phyloP scores from a whole-genome alignment of 2,113 vertebrate genomes.

The Ivindomyrus marchei region DNA sequence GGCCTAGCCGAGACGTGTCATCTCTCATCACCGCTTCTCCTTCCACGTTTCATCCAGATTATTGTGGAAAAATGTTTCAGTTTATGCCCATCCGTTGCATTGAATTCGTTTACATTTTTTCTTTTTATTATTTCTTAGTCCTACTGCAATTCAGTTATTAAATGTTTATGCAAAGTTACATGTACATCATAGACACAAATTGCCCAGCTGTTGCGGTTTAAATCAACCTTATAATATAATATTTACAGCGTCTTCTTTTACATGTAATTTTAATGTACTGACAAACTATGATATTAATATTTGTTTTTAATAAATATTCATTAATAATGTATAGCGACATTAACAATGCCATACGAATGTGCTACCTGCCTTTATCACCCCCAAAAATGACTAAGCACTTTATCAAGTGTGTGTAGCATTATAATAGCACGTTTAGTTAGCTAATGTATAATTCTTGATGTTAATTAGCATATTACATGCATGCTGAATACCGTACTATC shows the following conservation, averaged over 20 bases:
- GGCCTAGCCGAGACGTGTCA: conserved; percentile 22
- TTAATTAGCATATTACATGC: neutral
- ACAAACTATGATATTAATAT: neutral
- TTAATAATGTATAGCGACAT: neutral
- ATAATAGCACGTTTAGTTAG: neutral
- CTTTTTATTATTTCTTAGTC: neutral
- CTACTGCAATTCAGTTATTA: neutral
- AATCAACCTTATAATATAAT: neutral
- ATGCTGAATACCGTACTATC: neutral
- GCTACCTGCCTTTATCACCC: neutral
- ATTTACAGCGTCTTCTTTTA: neutral
- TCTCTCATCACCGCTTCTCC: conserved; percentile 19
- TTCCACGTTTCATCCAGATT: conserved; percentile 10
- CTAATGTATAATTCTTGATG: neutral
- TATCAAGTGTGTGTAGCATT: neutral
- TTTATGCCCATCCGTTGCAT: neutral
- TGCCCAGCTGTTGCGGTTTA: neutral
- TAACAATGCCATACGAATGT: neutral
- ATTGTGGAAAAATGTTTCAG: conserved; percentile 9
- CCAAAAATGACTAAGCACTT: neutral
- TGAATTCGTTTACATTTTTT: neutral
- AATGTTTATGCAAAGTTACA: neutral
- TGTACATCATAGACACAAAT: neutral
- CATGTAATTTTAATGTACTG: neutral
- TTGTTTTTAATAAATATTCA: neutral